Percentiles rank a stretch among this genome's conserved stretches.
Conservation (phyloP, 2,888 invertebrate species). For the Magallana nippona region DNA sequence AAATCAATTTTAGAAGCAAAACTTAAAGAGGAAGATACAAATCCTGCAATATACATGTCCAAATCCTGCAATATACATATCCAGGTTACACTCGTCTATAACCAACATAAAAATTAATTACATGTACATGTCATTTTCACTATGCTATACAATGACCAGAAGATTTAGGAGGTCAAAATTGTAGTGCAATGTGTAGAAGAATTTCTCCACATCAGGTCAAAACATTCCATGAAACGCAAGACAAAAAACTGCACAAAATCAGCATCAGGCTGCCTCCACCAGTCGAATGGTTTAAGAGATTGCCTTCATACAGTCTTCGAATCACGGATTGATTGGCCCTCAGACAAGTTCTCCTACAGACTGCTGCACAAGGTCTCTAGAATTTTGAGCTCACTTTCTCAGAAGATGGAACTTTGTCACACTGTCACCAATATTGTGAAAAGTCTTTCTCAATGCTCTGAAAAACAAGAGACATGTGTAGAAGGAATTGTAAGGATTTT, state of each 20-base stretch:
- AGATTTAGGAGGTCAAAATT: neutral
- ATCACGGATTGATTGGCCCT: constrained; percentile 6
- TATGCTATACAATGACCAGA: neutral
- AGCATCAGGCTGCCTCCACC: constrained; percentile 48
- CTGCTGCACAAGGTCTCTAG: constrained; percentile 2
- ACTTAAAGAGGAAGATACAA: no score
- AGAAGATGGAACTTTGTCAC: neutral
- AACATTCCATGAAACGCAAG: constrained; percentile 14
- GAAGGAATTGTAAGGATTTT: no score
- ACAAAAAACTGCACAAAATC: constrained; percentile 46
- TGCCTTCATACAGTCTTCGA: constrained; percentile 52
- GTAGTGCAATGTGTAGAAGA: constrained; percentile 24
- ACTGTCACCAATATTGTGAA: constrained; percentile 52
- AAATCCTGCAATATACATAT: no score
- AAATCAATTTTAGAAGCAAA: no score
- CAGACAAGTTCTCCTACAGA: neutral
- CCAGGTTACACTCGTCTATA: no score
- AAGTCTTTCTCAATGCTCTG: constrained; percentile 62
- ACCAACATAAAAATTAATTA: no score
- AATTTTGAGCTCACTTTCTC: constrained; percentile 2
- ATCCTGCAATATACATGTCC: no score
- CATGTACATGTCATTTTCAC: no score
- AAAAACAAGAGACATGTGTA: constrained; percentile 38
- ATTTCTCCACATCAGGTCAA: neutral
- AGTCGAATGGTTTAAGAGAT: constrained; percentile 41